These are phyloP conservation scores for Willisornis vidua DNA, from an alignment of 2,113 vertebrate genomes.

Conservation along the genomic window DNA sequence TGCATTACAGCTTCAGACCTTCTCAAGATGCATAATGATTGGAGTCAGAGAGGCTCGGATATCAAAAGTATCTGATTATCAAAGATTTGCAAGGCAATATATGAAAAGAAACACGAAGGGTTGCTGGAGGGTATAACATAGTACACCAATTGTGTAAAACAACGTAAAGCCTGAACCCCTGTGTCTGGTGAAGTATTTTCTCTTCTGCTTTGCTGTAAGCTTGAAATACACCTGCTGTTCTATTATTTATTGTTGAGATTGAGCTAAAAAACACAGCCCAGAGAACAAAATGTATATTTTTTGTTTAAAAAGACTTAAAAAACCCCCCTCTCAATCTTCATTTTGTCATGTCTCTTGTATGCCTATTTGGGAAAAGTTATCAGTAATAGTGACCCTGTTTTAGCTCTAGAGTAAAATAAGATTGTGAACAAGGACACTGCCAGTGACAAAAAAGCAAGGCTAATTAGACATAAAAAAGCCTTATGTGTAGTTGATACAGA, in stretches of 20 bases:
- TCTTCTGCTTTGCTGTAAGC: background rate
- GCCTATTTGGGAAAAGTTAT: background rate
- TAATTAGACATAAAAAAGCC: background rate
- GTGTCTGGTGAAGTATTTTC: background rate
- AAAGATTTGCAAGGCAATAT: background rate
- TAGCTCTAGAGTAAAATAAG: background rate
- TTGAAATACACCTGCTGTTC: background rate
- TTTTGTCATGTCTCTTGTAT: background rate
- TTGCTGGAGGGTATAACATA: background rate
- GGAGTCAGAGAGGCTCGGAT: background rate
- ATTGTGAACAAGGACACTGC: background rate
- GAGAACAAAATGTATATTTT: background rate
- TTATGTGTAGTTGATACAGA: background rate
- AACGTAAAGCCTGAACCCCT: background rate
- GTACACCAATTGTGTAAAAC: background rate
- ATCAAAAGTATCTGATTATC: background rate
- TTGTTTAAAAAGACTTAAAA: background rate
- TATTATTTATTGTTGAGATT: background rate
- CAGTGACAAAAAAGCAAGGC: background rate
- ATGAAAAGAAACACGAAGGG: background rate
- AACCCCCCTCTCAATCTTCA: background rate
- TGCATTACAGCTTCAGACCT: background rate
- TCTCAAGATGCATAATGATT: background rate
- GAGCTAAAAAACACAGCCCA: background rate
- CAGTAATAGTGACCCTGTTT: background rate